Conservation (phyloP, 2,888 invertebrate genomes). For the Apoda limacodes region DNA sequence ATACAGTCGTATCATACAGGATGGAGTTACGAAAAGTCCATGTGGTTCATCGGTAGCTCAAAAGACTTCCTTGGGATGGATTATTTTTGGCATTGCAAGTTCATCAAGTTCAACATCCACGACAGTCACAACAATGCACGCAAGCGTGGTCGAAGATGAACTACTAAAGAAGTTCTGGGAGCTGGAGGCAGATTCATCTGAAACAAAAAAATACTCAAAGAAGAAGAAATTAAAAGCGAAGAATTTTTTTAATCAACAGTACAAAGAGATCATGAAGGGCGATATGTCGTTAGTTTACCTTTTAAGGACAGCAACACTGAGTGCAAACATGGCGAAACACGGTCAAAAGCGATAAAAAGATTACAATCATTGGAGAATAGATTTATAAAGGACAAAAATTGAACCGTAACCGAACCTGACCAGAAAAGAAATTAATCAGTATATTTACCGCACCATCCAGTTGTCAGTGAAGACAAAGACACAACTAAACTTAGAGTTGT, state of each 20-base stretch:
- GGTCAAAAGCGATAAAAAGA: slow-evolving; percentile 9
- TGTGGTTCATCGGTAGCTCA: too few relatives aligned
- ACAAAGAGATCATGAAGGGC: slow-evolving; percentile 10
- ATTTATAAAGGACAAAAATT: slow-evolving; percentile 8
- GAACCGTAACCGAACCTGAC: too few relatives aligned
- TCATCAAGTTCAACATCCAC: neutral
- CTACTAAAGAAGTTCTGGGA: slow-evolving; percentile 15
- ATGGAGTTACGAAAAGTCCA: too few relatives aligned
- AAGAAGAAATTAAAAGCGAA: slow-evolving; percentile 8
- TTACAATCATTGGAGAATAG: slow-evolving; percentile 6
- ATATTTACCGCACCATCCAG: too few relatives aligned
- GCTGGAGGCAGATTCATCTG: slow-evolving; percentile 11
- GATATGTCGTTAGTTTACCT: neutral
- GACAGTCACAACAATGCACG: slow-evolving; percentile 14
- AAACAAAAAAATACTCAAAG: slow-evolving; percentile 5
- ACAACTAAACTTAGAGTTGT: too few relatives aligned
- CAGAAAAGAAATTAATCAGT: too few relatives aligned
- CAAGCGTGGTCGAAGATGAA: slow-evolving; percentile 8
- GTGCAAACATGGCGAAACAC: slow-evolving; percentile 7
- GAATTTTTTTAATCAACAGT: slow-evolving; percentile 15
- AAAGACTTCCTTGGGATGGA: slow-evolving; percentile 21
- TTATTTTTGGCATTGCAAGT: slow-evolving; percentile 16
- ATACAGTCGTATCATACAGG: too few relatives aligned
- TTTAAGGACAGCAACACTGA: neutral
- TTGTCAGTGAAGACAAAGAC: too few relatives aligned